Percentiles rank a stretch among this genome's conserved stretches.
These are phyloP conservation scores for Zeus faber DNA, from an alignment of 2,113 vertebrate species.

Conservation along the genomic window DNA sequence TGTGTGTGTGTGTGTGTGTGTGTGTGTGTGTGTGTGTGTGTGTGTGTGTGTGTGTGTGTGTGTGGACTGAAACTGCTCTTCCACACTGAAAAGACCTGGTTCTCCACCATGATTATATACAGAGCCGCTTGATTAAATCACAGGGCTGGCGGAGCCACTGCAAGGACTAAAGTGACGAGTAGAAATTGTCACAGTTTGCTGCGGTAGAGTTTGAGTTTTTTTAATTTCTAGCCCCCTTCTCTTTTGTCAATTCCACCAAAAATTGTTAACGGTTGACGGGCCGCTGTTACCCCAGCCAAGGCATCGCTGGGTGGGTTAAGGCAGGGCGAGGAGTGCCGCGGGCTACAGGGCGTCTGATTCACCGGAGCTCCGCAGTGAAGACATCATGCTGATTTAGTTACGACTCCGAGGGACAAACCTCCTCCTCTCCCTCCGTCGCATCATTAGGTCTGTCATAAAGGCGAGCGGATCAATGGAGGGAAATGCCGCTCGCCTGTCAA, in stretches of 20 bases:
- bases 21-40: background rate
- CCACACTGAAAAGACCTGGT: background rate
- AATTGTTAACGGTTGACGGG: no score
- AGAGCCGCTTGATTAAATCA: slow-evolving; percentile 43
- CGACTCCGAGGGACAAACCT: slow-evolving; percentile 45
- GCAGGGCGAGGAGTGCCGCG: no score
- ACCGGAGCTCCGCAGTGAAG: slow-evolving; percentile 34
- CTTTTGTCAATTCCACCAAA: no score
- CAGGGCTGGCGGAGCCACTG: slow-evolving; percentile 10
- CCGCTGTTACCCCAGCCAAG: no score
- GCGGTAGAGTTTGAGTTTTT: no score
- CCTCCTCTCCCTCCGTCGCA: slow-evolving; percentile 38
- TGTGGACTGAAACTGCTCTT: background rate
- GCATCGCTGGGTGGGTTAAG: no score
- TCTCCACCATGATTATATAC: slow-evolving; percentile 30
- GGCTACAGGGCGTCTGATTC: no score
- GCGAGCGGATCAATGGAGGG: slow-evolving; percentile 53
- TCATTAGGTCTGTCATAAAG: slow-evolving; percentile 60
- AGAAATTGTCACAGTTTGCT: no score
- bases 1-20: background rate
- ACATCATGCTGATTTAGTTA: slow-evolving; percentile 55
- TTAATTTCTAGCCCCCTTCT: no score
- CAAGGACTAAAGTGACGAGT: slow-evolving; percentile 49
- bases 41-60: background rate
- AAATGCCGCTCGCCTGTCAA: slow-evolving; percentile 35